A percentile compares a stretch with the other conserved stretches of the same genome.
These are phyloP conservation scores for Hippopotamus amphibius DNA, from an alignment of 2,113 vertebrate genomes.

Conservation along the genomic window DNA sequence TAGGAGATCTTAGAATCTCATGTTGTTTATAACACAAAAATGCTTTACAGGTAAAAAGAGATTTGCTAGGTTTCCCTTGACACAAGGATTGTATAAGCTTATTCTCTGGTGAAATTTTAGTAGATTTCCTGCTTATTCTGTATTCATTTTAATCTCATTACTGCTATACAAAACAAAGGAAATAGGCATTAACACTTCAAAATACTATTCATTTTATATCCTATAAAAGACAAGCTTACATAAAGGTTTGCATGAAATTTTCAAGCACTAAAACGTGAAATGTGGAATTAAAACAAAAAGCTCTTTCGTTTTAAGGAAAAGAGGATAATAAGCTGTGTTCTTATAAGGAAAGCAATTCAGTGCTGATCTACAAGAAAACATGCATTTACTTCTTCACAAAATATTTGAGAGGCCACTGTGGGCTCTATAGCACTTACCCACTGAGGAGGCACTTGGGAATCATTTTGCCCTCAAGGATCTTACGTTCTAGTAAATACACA, in stretches of 20 bases:
- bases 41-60: background rate
- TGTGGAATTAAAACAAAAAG: conserved; percentile 34
- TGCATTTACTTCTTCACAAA: conserved; percentile 7
- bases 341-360: background rate
- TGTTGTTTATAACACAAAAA: conserved; percentile 35
- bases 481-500: background rate
- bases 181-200: conserved; percentile 66
- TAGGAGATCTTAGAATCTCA: conserved; percentile 22
- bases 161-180: conserved; percentile 53
- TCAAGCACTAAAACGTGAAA: conserved; percentile 26
- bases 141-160: conserved; percentile 63
- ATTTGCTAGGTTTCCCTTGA: conserved; percentile 47
- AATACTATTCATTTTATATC: conserved; percentile 57
- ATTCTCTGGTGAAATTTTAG: conserved; percentile 54
- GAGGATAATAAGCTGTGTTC: background rate
- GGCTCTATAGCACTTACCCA: background rate
- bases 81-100: conserved; percentile 41
- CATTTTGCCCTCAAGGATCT: background rate
- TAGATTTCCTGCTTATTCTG: background rate
- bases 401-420: background rate
- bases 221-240: conserved; percentile 55
- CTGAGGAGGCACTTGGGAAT: background rate
- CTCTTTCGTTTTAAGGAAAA: conserved; percentile 16
- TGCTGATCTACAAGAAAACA: background rate
- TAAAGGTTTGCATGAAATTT: conserved; percentile 45